Evolutionary conservation across 2,888 invertebrate genomes (phyloP).

Genomic region (Ichneumoninae sp.): DNA sequence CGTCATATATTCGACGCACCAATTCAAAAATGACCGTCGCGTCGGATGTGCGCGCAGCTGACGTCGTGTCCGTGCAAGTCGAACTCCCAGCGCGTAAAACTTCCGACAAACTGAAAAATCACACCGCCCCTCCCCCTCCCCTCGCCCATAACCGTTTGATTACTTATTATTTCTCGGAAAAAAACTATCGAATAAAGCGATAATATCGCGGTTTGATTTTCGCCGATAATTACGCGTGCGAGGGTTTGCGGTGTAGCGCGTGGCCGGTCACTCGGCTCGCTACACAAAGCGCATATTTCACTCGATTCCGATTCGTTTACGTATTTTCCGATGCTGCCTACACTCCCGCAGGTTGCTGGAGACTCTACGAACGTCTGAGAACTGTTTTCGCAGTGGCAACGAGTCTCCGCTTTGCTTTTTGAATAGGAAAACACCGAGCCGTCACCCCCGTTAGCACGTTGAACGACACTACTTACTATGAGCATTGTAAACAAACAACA

Average conservation of each 20-base stretch:
- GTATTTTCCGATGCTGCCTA: conserved; percentile 1
- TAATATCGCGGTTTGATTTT: background rate
- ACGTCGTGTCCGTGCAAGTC: background rate
- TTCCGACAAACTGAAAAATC: background rate
- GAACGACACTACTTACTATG: background rate
- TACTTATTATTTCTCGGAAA: background rate
- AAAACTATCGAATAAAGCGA: background rate
- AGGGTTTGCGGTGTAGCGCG: background rate
- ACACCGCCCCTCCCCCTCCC: too few relatives aligned
- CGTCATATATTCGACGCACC: background rate
- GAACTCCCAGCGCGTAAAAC: background rate
- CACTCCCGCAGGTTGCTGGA: background rate
- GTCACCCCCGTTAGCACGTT: background rate
- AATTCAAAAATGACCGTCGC: background rate
- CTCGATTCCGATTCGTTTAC: background rate
- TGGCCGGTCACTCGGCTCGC: background rate
- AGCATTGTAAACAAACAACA: background rate
- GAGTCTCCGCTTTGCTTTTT: background rate
- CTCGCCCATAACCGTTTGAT: background rate
- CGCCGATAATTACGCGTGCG: background rate
- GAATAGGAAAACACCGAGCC: background rate
- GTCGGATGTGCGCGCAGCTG: background rate
- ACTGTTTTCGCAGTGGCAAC: background rate
- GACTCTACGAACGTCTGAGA: background rate
- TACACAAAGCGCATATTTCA: background rate